Evolutionary conservation across 2,797 vertebrate species (phyloP), one percentile per base, ranked within the genome.

Genomic region (Crenichthys baileyi): DNA sequence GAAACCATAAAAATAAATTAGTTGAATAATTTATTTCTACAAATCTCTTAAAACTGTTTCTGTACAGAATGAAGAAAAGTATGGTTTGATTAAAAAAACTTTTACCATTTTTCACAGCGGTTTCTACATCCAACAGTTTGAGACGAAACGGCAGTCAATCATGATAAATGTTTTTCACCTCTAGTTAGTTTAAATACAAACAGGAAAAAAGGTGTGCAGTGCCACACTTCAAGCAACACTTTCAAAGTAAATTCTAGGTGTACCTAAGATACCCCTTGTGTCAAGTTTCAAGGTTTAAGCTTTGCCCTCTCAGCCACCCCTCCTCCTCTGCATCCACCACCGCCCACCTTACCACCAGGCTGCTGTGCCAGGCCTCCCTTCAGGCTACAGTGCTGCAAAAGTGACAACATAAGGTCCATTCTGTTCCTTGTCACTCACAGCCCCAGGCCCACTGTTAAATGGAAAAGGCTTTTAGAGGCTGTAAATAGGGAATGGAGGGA

Each of bases 391-490:
- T 8, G 77, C 89, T 91, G 90, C 84, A 85, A 92, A 90, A 94
- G 93, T 94, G 94, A 94, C 94, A 94, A 94, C 94, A 95, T 91
- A 92, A 93, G 93, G 93, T 92, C 90, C 92, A 94, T 95, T 95
- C 93, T 95, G 93, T 93, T 94, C 92, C 90, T 90, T 94, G 94
- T 94, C 94, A 95, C 92, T 94, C 93, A 92, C 87, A 93, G 92
- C 93, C 93, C 83, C 91, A 83, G 91, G 90, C 91, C 92, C 87
- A 84, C 89, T 90, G 93, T 85, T 94, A 93, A 93, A 94, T 92
- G 90, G 91, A 94, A 94, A 93, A 94, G 90, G 93, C 94, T 95
- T 95, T 95, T 94, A 95, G 91, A 92, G 92, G 92, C 90, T 92
- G 90, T 92, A 93, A 94, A 94, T 89, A 87, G 90, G 89, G 80